Conservation (phyloP, 1,140 invertebrate species). For the Oscheius sp. region DNA sequence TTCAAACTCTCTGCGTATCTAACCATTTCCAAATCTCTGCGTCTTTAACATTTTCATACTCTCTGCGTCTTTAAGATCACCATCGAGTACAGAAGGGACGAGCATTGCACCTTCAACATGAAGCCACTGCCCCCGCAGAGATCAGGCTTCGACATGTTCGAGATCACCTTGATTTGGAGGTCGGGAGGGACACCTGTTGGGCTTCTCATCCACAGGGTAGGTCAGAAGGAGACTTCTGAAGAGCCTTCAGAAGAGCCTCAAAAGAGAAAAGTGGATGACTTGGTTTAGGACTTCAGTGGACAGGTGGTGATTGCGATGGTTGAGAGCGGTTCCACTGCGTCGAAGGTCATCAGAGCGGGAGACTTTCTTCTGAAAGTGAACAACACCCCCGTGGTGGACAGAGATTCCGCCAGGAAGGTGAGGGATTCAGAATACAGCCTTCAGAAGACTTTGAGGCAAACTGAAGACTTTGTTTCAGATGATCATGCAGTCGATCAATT, state of each 20-base stretch:
- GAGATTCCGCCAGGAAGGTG: constrained; percentile 27
- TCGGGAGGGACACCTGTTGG: constrained; percentile 32
- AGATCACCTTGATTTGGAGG: constrained; percentile 26
- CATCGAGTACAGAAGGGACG: constrained; percentile 22
- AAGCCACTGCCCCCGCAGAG: constrained; percentile 13
- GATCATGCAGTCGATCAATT: constrained; percentile 2
- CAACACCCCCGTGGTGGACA: constrained; percentile 11
- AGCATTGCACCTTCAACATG: constrained; percentile 31
- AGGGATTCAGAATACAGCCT: too few species aligned
- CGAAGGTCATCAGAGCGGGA: constrained; percentile 11
- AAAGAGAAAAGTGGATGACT: too few species aligned
- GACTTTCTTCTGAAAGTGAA: constrained; percentile 30
- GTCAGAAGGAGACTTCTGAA: too few species aligned
- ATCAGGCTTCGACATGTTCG: constrained; percentile 21
- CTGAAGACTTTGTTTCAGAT: too few species aligned
- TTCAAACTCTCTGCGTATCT: too few species aligned
- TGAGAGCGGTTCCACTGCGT: constrained; percentile 25
- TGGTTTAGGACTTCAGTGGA: constrained; percentile 21
- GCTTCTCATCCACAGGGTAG: constrained; percentile 28
- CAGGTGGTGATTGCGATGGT: constrained; percentile 31
- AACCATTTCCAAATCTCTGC: too few species aligned
- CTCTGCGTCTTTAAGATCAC: too few species aligned
- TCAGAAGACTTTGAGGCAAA: too few species aligned
- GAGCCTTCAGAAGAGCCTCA: too few species aligned
- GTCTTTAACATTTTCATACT: too few species aligned